Base-by-base conservation (phyloP, 2,113 vertebrate genomes). In the Tyto alba region DNA sequence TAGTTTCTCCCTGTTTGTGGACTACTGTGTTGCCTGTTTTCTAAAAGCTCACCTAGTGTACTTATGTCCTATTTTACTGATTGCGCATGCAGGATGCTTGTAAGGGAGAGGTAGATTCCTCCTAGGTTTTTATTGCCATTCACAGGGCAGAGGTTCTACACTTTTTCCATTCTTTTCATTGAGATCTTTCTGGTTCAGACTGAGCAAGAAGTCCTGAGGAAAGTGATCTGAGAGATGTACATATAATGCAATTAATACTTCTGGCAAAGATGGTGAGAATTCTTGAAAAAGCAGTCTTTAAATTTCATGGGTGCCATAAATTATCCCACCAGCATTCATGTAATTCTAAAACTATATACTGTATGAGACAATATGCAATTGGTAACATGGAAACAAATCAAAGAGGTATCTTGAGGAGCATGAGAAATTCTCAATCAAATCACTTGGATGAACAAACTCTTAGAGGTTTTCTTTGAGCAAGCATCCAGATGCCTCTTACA, bases 211-310 rank as follows among this genome's bases (percentile, higher is more conserved):
- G 13, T 71, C 43, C 59, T 41, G 29, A 62, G 21, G 22, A 92
- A 26, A 52, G 10, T 26, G 6, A 29, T 47, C n/a, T 50, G 0
- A 0, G 64, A 75, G 22, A 18, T 30, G 13, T 55, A 36, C 6
- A 2, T 38, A 4, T 40, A 66, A 62, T 22, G 45, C 41, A 41
- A 5, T 32, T 45, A 38, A 59, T 36, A 40, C 7, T 43, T 40
- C 18, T 72, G 26, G 40, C 18, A 50, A 32, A 32, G 29, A 72
- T 25, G 66, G 40, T 17, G 38, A 57, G 43, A 75, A 62, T 88
- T 68, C 57, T 79, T 79, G 66, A 45, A 79, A 85, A 93, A 85
- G 13, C 9, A 62, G 16, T 59, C 43, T 72, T 91, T 60, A 18
- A 43, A 47, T 43, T 14, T 64, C 45, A 79, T 1, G 1, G 11